A percentile compares a stretch with the other conserved stretches of the same genome.
Conservation (phyloP, 2,888 invertebrate genomes). For the Frankliniella fusca region DNA sequence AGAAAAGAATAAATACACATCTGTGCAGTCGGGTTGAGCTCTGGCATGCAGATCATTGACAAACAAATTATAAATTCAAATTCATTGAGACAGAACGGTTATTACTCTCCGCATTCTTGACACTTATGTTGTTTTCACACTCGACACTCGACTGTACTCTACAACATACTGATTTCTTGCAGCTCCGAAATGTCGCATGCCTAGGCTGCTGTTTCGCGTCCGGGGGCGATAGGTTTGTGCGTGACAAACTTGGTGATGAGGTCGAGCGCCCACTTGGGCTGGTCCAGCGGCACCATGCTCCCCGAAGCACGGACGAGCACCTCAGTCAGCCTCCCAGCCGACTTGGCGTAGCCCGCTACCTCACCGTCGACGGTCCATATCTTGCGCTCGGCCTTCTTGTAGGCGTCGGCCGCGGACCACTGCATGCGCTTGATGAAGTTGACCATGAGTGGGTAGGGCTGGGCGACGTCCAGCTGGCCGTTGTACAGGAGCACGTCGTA, state of each 20-base stretch:
- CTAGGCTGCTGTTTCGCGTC: too few relatives aligned
- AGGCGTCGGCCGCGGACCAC: constrained; percentile 63
- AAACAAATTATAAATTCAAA: not conserved
- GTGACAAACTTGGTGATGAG: constrained; percentile 66
- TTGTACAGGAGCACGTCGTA: constrained; percentile 77
- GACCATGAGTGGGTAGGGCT: constrained; percentile 79
- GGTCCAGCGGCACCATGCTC: constrained; percentile 76
- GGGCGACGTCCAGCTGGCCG: constrained; percentile 87
- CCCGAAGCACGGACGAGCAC: constrained; percentile 73
- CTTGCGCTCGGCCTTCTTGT: constrained; percentile 61
- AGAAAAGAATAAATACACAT: not conserved
- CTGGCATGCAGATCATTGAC: not conserved
- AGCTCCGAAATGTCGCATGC: too few relatives aligned
- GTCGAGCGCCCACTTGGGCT: constrained; percentile 71
- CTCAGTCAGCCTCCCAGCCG: constrained; percentile 66
- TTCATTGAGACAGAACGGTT: not conserved
- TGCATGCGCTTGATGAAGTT: constrained; percentile 69
- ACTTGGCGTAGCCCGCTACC: constrained; percentile 71
- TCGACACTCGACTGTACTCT: too few relatives aligned
- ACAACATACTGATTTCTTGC: too few relatives aligned
- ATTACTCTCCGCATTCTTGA: not conserved
- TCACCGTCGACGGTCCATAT: constrained; percentile 62
- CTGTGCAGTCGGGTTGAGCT: too few relatives aligned
- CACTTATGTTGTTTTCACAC: too few relatives aligned
- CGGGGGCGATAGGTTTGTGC: constrained; percentile 47